Evolutionary conservation across 2,797 vertebrate genomes (phyloP), one percentile per base, ranked within the genome.

Genomic region (Threskiornis aethiopicus): DNA sequence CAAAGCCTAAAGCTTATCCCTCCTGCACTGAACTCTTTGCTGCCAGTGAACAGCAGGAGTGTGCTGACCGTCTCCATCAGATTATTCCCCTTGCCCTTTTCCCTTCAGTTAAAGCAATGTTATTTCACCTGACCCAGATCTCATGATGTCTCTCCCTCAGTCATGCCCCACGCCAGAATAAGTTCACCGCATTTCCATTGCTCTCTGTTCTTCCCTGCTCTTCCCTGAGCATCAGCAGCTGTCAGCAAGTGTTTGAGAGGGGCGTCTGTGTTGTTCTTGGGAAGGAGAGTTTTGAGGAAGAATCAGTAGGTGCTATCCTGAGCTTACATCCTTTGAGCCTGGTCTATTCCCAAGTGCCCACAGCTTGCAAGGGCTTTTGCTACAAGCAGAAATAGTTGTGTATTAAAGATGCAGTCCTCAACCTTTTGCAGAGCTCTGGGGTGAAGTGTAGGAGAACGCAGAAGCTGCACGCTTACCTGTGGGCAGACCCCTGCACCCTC

Each of bases 161-260:
- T 16, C 1, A 0, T 28, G 10, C 25, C 49, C 35, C 4, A 1
- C 21, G 29, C 20, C 58, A 62, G 46, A 33, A 41, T 11, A 37
- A 44, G 3, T 33, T 46, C 42, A 31, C 49, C 79, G 4, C 17
- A 0, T 87, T 88, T n/a, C 64, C 59, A 11, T 9, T 46, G 15
- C 35, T 54, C 26, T 76, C 25, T 73, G 22, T 81, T 41, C 52
- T 20, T 73, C 54, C 4, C 44, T 49, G 73, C 65, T 64, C 51
- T n/a, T 51, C 70, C 41, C 17, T 39, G 31, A 85, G 29, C 73
- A 61, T 17, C 75, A 44, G 20, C 25, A 64, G 54, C 39, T 41
- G 17, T 20, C 24, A 24, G 35, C 26, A 28, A 78, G 65, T 39
- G 1, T n/a, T 25, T 16, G 58, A 76, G 37, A 67, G 31, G 61